Conservation (phyloP, 2,113 vertebrate species). For the Equus quagga region DNA sequence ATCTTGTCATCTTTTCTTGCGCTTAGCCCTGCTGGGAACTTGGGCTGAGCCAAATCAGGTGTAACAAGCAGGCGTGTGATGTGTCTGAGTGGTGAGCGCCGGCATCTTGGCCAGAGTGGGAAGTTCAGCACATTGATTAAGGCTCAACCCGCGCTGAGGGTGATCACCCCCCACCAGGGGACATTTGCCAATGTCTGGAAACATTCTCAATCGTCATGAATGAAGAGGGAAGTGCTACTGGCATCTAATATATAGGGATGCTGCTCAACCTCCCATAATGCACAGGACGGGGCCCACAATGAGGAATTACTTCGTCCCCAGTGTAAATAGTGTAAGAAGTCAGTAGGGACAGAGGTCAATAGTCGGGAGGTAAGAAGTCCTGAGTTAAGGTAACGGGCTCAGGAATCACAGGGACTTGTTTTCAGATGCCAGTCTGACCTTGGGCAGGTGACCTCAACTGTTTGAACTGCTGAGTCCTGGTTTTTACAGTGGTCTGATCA, state of each 20-base stretch:
- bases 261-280: accelerated
- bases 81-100: accelerated
- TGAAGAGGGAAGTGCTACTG: accelerated
- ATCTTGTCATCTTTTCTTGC: not conserved
- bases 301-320: not conserved
- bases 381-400: not conserved
- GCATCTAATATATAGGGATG: accelerated
- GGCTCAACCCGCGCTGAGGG: accelerated
- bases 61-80: accelerated
- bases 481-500: not conserved
- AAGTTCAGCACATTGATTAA: not conserved
- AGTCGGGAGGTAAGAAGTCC: not conserved
- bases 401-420: not conserved
- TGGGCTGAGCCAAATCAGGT: not conserved
- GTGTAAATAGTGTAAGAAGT: accelerated
- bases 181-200: not conserved
- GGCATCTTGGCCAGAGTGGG: no score
- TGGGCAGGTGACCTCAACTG: not conserved
- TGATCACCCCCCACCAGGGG: not conserved
- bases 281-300: not conserved
- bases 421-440: not conserved
- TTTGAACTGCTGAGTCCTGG: not conserved
- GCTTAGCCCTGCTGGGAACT: not conserved
- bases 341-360: not conserved
- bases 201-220: not conserved